Percentiles rank a stretch among this genome's conserved stretches.
Evolutionary conservation across 23 tunicate genomes (phyloP).

Genomic region (Corella eumyota): DNA sequence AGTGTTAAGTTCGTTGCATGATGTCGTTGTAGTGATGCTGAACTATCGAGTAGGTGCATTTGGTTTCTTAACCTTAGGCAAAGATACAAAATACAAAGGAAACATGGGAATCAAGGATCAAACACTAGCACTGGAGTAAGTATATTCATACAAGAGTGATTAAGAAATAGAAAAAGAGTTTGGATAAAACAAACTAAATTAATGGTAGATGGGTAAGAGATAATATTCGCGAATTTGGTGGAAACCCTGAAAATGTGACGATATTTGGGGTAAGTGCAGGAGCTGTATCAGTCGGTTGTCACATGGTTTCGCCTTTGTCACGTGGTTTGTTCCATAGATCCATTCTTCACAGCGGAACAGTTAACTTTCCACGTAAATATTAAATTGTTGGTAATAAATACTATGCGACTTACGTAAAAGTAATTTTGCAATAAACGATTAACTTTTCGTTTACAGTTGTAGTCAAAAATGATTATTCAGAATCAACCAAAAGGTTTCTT

Average conservation of each 20-base stretch:
- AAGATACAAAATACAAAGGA: conserved; percentile 36
- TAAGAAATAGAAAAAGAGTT: not conserved
- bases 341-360: conserved; percentile 19
- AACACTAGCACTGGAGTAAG: conserved; percentile 46
- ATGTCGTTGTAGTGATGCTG: conserved; percentile 61
- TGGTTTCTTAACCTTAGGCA: conserved; percentile 45
- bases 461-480: too few species aligned
- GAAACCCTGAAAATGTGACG: conserved; percentile 40
- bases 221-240: conserved; percentile 26
- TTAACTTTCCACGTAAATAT: conserved; percentile 10
- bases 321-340: conserved; percentile 38
- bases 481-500: too few species aligned
- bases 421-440: too few species aligned
- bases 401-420: too few species aligned
- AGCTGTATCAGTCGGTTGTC: not conserved
- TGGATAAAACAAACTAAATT: not conserved
- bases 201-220: conserved; percentile 33
- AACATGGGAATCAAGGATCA: conserved; percentile 66
- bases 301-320: conserved; percentile 26
- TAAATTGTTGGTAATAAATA: too few species aligned
- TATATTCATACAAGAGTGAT: not conserved
- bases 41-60: conserved; percentile 38
- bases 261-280: conserved; percentile 51
- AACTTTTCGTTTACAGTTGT: too few species aligned
- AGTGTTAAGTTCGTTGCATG: conserved; percentile 36